Evolutionary conservation across 2,113 vertebrate genomes (phyloP).

Genomic region (Vireo altiloquus): DNA sequence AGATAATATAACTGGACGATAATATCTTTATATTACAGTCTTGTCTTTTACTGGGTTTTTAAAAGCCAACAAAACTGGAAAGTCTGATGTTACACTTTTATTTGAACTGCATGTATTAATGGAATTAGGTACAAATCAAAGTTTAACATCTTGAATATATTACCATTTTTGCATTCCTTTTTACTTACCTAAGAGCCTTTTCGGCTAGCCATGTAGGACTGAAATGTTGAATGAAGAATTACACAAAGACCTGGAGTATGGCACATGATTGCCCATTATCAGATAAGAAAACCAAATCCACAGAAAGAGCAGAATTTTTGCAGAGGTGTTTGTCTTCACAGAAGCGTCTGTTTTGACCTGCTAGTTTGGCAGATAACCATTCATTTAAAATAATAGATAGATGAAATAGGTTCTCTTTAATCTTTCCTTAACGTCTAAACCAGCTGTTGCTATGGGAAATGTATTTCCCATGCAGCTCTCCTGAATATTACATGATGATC

Average conservation of each 20-base stretch:
- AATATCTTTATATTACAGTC: neutral
- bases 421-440: slow-evolving; percentile 30
- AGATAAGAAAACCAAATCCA: slow-evolving; percentile 25
- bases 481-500: slow-evolving; percentile 53
- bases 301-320: neutral
- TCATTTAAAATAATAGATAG: slow-evolving; percentile 54
- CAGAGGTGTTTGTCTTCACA: neutral
- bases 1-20: neutral
- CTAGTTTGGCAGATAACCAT: slow-evolving; percentile 30
- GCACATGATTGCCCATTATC: neutral
- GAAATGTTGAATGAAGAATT: slow-evolving; percentile 27
- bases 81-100: neutral
- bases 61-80: neutral
- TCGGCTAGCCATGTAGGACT: neutral
- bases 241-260: neutral
- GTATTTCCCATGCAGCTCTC: slow-evolving; percentile 23
- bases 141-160: slow-evolving; percentile 37
- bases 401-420: slow-evolving; percentile 45
- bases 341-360: slow-evolving; percentile 5
- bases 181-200: slow-evolving; percentile 34
- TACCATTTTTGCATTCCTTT: slow-evolving; percentile 50
- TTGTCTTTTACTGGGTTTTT: neutral
- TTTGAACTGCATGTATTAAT: slow-evolving; percentile 16
- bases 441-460: slow-evolving; percentile 64
- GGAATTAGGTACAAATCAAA: slow-evolving; percentile 40